phyloP scores from a whole-genome alignment of 2,888 invertebrate species.

The Emmelina monodactyla region DNA sequence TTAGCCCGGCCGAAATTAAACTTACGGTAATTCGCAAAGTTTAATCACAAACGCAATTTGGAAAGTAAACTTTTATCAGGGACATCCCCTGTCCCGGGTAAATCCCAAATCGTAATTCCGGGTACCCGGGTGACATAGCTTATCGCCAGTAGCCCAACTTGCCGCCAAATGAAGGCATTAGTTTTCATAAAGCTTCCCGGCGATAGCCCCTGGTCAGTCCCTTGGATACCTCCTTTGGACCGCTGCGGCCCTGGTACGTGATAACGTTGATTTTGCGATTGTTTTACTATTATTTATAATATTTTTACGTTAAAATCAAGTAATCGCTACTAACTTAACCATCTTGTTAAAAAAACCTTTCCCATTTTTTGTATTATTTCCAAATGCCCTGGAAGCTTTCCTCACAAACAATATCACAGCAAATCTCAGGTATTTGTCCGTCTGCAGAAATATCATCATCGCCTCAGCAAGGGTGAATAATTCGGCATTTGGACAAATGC shows the following conservation, averaged over 20 bases:
- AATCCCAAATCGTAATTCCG: slow-evolving; percentile 52
- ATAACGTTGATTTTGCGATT: slow-evolving; percentile 31
- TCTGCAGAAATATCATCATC: too few species aligned
- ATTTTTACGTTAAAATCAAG: too few species aligned
- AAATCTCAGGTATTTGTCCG: too few species aligned
- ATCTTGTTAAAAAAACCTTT: too few species aligned
- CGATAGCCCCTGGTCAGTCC: slow-evolving; percentile 38
- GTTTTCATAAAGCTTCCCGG: slow-evolving; percentile 57
- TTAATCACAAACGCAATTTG: slow-evolving; percentile 40
- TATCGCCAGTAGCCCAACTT: slow-evolving; percentile 46
- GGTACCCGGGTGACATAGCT: slow-evolving; percentile 56
- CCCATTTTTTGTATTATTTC: too few species aligned
- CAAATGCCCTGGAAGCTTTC: too few species aligned
- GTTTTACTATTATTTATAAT: too few species aligned
- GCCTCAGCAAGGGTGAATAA: slow-evolving; percentile 50
- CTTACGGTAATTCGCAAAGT: slow-evolving; percentile 21
- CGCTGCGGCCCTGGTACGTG: slow-evolving; percentile 30
- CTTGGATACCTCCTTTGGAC: slow-evolving; percentile 25
- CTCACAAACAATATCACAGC: too few species aligned
- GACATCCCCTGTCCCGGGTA: slow-evolving; percentile 24
- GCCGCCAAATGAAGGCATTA: slow-evolving; percentile 62
- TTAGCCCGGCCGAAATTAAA: neutral
- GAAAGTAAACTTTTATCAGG: slow-evolving; percentile 48
- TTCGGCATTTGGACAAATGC: slow-evolving; percentile 34
- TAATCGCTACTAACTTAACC: too few species aligned